phyloP scores from a whole-genome alignment of 1,140 invertebrate species.

The Trachymyrmex cornetzi region DNA sequence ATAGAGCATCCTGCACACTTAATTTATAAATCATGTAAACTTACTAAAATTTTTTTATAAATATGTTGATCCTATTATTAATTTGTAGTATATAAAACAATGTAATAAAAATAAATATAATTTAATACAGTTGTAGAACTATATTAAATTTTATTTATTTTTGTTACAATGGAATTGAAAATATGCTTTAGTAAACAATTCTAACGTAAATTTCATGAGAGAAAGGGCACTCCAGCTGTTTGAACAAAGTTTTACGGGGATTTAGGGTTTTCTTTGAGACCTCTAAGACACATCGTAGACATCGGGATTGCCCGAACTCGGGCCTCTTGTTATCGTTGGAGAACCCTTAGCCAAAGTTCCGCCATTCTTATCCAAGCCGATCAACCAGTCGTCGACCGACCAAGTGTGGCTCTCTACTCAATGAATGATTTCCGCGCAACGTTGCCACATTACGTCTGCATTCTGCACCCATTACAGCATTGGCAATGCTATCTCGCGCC shows the following conservation, averaged over 20 bases:
- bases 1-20: background rate
- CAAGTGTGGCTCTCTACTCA: constrained; percentile 76
- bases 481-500: constrained; percentile 54
- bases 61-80: background rate
- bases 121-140: background rate
- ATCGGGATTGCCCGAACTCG: constrained; percentile 54
- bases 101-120: background rate
- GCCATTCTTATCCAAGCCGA: constrained; percentile 50
- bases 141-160: no score
- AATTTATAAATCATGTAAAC: background rate
- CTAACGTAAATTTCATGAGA: background rate
- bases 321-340: constrained; percentile 8
- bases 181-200: constrained; percentile 1
- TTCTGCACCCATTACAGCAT: constrained; percentile 74
- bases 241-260: constrained; percentile 11
- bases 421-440: constrained; percentile 86
- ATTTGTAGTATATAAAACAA: background rate
- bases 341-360: constrained; percentile 48
- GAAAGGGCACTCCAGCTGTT: background rate
- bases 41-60: background rate
- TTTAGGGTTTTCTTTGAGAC: background rate
- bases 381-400: constrained; percentile 57
- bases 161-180: background rate
- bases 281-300: constrained; percentile 59
- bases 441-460: constrained; percentile 80